These are phyloP conservation scores for Mystacides longicornis DNA, from an alignment of 2,888 invertebrate genomes.

Conservation along the genomic window DNA sequence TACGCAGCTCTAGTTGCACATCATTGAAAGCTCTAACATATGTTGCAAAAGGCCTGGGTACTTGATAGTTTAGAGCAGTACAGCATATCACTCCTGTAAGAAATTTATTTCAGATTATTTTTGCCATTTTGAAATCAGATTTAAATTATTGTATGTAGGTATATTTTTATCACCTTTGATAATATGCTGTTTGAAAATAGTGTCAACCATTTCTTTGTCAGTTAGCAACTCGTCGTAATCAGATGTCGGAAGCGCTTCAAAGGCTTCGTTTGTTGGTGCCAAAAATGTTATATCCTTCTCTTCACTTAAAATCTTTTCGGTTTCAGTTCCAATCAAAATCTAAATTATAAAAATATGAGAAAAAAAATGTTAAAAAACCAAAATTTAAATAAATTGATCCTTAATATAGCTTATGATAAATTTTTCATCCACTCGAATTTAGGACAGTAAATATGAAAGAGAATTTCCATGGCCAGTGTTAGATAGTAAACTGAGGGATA, in stretches of 20 bases:
- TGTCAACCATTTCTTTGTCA: constrained; percentile 10
- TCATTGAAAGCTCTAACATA: constrained; percentile 7
- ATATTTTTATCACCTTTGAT: constrained; percentile 15
- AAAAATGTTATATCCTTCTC: constrained; percentile 48
- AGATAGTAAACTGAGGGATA: not conserved
- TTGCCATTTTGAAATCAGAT: not conserved
- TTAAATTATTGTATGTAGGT: not conserved
- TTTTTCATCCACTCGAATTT: too few species aligned
- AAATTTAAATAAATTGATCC: too few species aligned
- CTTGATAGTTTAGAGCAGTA: constrained; percentile 11
- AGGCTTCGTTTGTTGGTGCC: constrained; percentile 49
- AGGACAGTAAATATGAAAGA: too few species aligned
- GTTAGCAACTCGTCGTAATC: constrained; percentile 12
- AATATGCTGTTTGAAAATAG: constrained; percentile 14
- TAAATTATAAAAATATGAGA: too few species aligned
- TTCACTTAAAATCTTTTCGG: constrained; percentile 41
- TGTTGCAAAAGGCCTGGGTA: constrained; percentile 15
- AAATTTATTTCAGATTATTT: too few species aligned
- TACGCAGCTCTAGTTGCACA: not conserved
- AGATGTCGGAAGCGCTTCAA: constrained; percentile 8
- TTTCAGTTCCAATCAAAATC: constrained; percentile 36
- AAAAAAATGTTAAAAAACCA: too few species aligned
- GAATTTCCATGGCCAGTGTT: too few species aligned
- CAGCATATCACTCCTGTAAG: constrained; percentile 19
- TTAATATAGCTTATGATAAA: too few species aligned